Evolutionary conservation across 2,888 invertebrate genomes (phyloP), one percentile per base, ranked within the genome.

Genomic region (Camponotus fellah): DNA sequence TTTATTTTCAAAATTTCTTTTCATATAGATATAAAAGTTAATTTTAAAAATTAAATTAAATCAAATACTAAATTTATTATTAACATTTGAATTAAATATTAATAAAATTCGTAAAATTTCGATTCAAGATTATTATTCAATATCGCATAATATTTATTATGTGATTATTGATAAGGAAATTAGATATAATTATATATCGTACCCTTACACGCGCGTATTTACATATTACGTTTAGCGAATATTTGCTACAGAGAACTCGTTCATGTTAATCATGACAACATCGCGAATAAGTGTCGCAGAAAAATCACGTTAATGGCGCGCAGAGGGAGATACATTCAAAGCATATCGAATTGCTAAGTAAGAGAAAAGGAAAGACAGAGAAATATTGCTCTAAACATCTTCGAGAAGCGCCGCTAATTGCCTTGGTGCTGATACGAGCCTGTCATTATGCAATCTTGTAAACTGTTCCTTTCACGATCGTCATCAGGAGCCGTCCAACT

Each of bases 361-460:
- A 74, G 21, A 49, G 76, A 3, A 12, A 49, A 12, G 12, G 46
- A 76, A 10, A 49, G 37, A 43, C n/a, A 60, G 34, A 43, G 40
- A 60, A 12, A 40, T 21, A 68, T 17, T 32, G 10, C 3, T 56
- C n/a, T 62, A 62, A 74, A 62, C 14, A 62, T 74, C 32, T 43
- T 62, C 9, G 32, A 43, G 32, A 43, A 43, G 14, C 10, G 32
- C 12, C 12, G 32, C 32, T 74, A 74, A 62, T 74, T 74, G 32
- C 32, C n/a, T 37, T 37, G 12, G 37, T n/a, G 64, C 37, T 68
- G 14, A 21, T 56, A 56, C 56, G 34, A 71, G 46, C 6, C 65
- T 14, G 66, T 74, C 66, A 74, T 74, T 82, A 83, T 68, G 43
- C 49, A 76, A 49, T 37, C 53, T 83, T 40, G 53, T 82, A 75